Evolutionary conservation across 2,113 vertebrate species (phyloP), one percentile per base, ranked within the genome.

Genomic region (Etheostoma cragini): DNA sequence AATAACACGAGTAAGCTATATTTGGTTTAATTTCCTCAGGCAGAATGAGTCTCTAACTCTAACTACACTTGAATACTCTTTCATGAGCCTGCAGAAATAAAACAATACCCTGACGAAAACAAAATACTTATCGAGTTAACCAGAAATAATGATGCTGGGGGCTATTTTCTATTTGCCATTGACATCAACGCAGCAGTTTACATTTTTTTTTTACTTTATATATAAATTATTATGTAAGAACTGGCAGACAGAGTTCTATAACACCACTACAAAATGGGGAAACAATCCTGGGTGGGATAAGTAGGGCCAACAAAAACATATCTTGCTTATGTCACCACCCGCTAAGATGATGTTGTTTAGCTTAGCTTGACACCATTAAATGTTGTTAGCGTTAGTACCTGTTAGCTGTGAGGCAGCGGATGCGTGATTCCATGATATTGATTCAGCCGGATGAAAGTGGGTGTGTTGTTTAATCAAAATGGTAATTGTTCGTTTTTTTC

Each of bases 391-490:
- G 38, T 22, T 58, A 12, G 38, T 61, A 75, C 78, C 80, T 38
- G 57, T 71, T 76, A 76, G 67, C 74, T 19, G 30, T 54, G 38
- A 71, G 5, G n/a, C n/a, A 33, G 19, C 64, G 60, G 64, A 76
- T 80, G 61, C 6, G 53, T 80, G 46, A 22, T 22, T 57, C 54
- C 60, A 76, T 45, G 75, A 66, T 70, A 56, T 71, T 66, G 77
- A 63, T 67, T 82, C 61, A 86, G 30, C n/a, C 26, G 53, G 33
- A 80, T 86, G 78, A 72, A 74, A 86, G 72, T 82, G 77, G 64
- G 70, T 64, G 87, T 67, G 45, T 80, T 77, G 2, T 45, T 85
- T 14, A 26, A 83, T 72, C 12, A 81, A 42, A 63, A 76, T 35
- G 46, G 4, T 47, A 67, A 62, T n/a, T 67, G 24, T 35, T 13